Percentiles rank a stretch among this genome's conserved stretches.
These are phyloP conservation scores for Distichodus sexfasciatus DNA, from an alignment of 2,797 vertebrate species.

Conservation along the genomic window DNA sequence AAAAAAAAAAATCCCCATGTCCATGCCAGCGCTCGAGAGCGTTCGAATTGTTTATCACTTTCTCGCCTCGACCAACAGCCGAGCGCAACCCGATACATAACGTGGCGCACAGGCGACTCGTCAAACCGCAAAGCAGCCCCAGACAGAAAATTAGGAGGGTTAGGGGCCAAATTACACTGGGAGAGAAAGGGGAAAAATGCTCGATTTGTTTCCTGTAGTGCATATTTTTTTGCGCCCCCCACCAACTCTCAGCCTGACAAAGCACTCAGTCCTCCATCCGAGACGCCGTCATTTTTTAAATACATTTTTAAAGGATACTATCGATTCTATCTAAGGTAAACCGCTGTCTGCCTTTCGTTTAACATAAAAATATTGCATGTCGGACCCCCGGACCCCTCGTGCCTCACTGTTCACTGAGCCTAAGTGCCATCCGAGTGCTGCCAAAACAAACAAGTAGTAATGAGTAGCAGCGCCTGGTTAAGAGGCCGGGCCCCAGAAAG, in stretches of 20 bases:
- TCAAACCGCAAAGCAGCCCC: conserved; percentile 60
- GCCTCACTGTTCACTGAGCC: too few species aligned
- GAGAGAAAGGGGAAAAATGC: conserved; percentile 70
- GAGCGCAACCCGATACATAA: conserved; percentile 57
- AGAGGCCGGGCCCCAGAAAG: conserved; percentile 49
- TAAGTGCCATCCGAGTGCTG: conserved; percentile 71
- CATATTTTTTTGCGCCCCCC: conserved; percentile 53
- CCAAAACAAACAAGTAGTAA: conserved; percentile 80
- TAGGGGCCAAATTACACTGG: conserved; percentile 69
- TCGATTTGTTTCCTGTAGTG: conserved; percentile 64
- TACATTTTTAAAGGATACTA: conserved; percentile 62
- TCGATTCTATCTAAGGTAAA: conserved; percentile 68
- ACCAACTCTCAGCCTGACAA: conserved; percentile 55
- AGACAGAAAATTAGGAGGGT: conserved; percentile 76
- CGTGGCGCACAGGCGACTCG: conserved; percentile 53
- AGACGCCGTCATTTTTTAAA: conserved; percentile 17
- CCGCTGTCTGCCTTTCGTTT: conserved; percentile 49
- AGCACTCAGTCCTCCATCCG: conserved; percentile 35
- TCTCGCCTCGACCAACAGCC: conserved; percentile 56
- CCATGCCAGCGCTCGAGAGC: conserved; percentile 57
- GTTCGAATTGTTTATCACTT: conserved; percentile 67
- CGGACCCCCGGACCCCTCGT: conserved; percentile 52
- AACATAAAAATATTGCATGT: conserved; percentile 55
- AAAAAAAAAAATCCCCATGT: conserved; percentile 44
- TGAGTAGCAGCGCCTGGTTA: conserved; percentile 76